Evolutionary conservation across 2,888 invertebrate species (phyloP), one percentile per base, ranked within the genome.

Genomic region (Drosophila subquinaria): DNA sequence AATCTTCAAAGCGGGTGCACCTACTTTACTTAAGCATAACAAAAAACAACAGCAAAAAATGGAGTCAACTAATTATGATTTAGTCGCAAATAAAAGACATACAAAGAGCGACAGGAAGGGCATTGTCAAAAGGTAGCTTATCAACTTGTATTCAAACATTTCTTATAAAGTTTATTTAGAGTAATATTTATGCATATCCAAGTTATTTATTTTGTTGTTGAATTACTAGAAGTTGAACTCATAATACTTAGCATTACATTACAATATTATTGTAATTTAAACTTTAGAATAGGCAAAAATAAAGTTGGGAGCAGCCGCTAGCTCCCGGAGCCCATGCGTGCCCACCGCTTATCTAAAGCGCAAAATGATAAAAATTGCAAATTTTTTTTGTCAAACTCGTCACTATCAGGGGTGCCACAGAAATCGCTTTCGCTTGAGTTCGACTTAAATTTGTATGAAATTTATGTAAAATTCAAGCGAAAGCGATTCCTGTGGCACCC

Each of bases 21-120:
- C 51, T 64, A 76, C 76, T 60, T 71, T 57, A 52, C 33, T 15
- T 30, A 43, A 43, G 72, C 57, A 62, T 52, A 23, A 15, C 23
- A 48, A 33, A 5, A 11, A 38, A 38, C 23, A 23, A 27, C 27
- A 27, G 1, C 1, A 27, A 45, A 27, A 51, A n/a, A 51, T 30
- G 36, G 48, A 61, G 69, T 61, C 76, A 51, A 57, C 79, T 69
- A 64, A 76, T 62, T 76, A 52, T 62, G 67, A 27, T 56, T 23
- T 45, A 23, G n/a, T n/a, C 8, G 2, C 1, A 13, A 59, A 47
- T 4, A 15, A 23, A 57, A 36, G 9, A 27, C 27, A 27, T 4
- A 40, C 52, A 52, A 10, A 10, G 35, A 27, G n/a, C 20, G 4
- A 8, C 15, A 4, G n/a, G 38, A n/a, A 27, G 20, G 11, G 3